Base-by-base conservation (phyloP, 2,797 vertebrate genomes). In the Enteromius paludinosus region DNA sequence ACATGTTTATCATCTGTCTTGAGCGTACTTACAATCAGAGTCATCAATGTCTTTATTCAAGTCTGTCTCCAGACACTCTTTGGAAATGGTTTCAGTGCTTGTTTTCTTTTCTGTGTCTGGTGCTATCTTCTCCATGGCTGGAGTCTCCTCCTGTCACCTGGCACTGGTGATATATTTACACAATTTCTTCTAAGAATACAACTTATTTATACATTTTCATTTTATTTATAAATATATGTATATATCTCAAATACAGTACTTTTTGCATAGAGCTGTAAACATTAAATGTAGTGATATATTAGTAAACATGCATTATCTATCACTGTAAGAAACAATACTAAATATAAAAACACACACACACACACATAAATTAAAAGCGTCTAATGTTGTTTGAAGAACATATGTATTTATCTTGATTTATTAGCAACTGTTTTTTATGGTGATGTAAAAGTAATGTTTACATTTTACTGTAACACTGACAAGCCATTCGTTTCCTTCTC, bases 1-100 rank as follows among this genome's bases (percentile, higher is more conserved):
- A 56, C n/a, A 11, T 11, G 38, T n/a, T 9, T 45, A 45, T 41
- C 4, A 41, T 45, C 23, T 0, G 25, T 25, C 25, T 30, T 66
- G 7, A 9, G 54, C 35, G 12, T 52, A 45, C 81, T 89, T 90
- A 92, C 91, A 86, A 85, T 83, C 89, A 47, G 90, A 81, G 54
- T 92, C 52, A 1, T 78, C 89, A 89, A 90, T 90, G 76, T 66
- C 70, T 78, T 81, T 73, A 61, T 52, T 68, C 49, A 56, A 66
- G 38, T 30, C 3, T 25, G 69, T n/a, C 10, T 28, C 15, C 38
- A 72, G 87, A 82, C 43, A 62, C 68, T 43, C 64, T 45, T 56
- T n/a, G 3, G 66, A 25, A 78, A 64, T 23, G 5, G 38, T 49
- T 8, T 15, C 28, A 12, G 41, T 28, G 64, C 18, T 78, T 11